These are phyloP conservation scores for Cygnus buccinator DNA, from an alignment of 2,113 vertebrate genomes.

Conservation along the genomic window DNA sequence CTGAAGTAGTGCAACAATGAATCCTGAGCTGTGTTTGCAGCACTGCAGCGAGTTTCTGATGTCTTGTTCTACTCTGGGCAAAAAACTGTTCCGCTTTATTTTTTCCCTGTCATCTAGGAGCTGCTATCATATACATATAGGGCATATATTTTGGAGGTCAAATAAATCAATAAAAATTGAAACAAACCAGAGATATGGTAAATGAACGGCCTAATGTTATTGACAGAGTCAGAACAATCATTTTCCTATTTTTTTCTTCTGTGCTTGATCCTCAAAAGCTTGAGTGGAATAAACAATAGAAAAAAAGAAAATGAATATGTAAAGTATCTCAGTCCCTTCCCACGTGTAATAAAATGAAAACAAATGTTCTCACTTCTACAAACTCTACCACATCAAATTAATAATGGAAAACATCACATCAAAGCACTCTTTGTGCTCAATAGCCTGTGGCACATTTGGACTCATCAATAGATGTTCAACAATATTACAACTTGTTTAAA, in stretches of 20 bases:
- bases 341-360: constrained; percentile 68
- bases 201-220: neutral
- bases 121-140: neutral
- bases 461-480: constrained; percentile 85
- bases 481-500: constrained; percentile 84
- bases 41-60: neutral
- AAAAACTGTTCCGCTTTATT: neutral
- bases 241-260: neutral
- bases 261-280: neutral
- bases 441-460: constrained; percentile 80
- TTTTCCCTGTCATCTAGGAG: neutral
- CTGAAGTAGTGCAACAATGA: neutral
- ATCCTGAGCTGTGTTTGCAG: neutral
- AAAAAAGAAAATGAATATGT: constrained; percentile 50
- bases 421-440: constrained; percentile 76
- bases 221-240: neutral
- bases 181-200: neutral
- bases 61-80: constrained; percentile 19
- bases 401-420: constrained; percentile 80
- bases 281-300: neutral
- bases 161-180: constrained; percentile 40
- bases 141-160: constrained; percentile 19
- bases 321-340: constrained; percentile 33
- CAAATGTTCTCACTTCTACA: constrained; percentile 69
- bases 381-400: constrained; percentile 78